These are phyloP conservation scores for Alitta virens DNA, from an alignment of 2,888 invertebrate genomes.

Conservation along the genomic window DNA sequence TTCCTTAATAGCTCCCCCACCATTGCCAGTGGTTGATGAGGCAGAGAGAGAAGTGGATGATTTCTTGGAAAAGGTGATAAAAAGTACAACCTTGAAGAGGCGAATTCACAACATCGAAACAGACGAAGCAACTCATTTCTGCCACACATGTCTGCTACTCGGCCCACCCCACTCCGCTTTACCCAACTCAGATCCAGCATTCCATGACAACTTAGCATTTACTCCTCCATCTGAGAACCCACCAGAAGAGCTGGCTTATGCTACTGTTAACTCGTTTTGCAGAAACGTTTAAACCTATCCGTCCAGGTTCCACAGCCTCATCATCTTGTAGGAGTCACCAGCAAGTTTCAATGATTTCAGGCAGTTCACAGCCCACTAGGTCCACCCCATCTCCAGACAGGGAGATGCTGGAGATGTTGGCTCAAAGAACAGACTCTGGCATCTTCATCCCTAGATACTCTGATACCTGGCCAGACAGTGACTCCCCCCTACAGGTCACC, in stretches of 20 bases:
- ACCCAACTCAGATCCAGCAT: not conserved
- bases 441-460: conserved; percentile 6
- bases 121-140: too few relatives aligned
- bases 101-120: too few relatives aligned
- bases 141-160: not conserved
- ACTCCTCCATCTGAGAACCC: not conserved
- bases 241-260: not conserved
- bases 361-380: not conserved
- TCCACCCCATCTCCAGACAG: conserved; percentile 7
- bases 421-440: conserved; percentile 10
- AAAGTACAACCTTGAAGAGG: too few relatives aligned
- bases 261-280: not conserved
- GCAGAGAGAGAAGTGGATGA: not conserved
- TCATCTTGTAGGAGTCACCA: not conserved
- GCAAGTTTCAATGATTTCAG: not conserved
- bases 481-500: conserved; percentile 10
- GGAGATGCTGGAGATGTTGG: not conserved
- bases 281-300: conserved; percentile 7
- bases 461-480: conserved; percentile 6
- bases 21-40: not conserved
- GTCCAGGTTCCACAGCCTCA: not conserved
- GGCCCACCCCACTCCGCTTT: not conserved
- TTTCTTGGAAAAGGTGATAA: too few relatives aligned
- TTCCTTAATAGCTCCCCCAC: not conserved
- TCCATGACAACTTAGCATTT: not conserved